Evolutionary conservation across 2,888 invertebrate species (phyloP).

Genomic region (Tortricodes alternella): DNA sequence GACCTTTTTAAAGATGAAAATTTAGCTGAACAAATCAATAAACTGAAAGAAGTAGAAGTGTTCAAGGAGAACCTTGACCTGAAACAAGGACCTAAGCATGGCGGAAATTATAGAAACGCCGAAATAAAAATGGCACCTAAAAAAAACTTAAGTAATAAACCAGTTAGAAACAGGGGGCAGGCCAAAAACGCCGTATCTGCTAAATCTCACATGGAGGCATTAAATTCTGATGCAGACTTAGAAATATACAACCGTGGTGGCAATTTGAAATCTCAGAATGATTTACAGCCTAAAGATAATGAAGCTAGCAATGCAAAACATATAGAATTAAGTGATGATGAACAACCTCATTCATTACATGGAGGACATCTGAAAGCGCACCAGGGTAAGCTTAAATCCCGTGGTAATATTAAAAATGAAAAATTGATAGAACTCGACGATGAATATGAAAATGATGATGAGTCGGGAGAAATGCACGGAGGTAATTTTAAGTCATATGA

Average conservation of each 20-base stretch:
- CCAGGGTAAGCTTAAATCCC: slow-evolving; percentile 37
- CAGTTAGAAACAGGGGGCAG: not conserved
- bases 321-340: slow-evolving; percentile 46
- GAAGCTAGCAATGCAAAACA: slow-evolving; percentile 50
- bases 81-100: slow-evolving; percentile 65
- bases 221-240: slow-evolving; percentile 34
- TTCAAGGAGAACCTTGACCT: slow-evolving; percentile 63
- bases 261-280: slow-evolving; percentile 45
- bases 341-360: slow-evolving; percentile 44
- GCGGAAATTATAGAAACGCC: slow-evolving; percentile 71
- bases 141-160: slow-evolving; percentile 33
- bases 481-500: slow-evolving; percentile 51
- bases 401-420: slow-evolving; percentile 46
- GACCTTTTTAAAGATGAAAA: slow-evolving; percentile 71
- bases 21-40: slow-evolving; percentile 69
- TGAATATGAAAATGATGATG: slow-evolving; percentile 46
- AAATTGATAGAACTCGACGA: slow-evolving; percentile 63
- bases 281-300: slow-evolving; percentile 40
- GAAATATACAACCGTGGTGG: slow-evolving; percentile 46
- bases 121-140: slow-evolving; percentile 38
- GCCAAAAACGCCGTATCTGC: slow-evolving; percentile 47
- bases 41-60: slow-evolving; percentile 70
- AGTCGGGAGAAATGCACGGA: slow-evolving; percentile 43
- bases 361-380: slow-evolving; percentile 55
- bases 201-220: slow-evolving; percentile 58